Conservation (phyloP, 2,797 vertebrate genomes). For the Gymnodraco acuticeps region DNA sequence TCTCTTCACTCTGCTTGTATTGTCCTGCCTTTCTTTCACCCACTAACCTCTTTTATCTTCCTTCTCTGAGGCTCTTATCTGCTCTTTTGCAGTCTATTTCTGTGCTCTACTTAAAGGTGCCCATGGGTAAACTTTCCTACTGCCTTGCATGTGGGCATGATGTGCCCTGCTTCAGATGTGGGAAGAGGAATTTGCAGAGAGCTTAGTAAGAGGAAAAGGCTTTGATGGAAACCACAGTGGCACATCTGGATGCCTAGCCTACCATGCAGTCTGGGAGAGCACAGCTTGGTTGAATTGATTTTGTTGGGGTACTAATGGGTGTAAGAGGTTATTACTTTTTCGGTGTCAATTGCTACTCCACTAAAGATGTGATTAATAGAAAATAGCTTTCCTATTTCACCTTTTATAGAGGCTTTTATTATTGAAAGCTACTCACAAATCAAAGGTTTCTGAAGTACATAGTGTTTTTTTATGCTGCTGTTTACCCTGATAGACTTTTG, state of each 20-base stretch:
- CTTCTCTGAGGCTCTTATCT: conserved; percentile 49
- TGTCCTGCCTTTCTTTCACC: conserved; percentile 1
- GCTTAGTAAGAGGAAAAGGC: conserved; percentile 4
- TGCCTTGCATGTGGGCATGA: not conserved
- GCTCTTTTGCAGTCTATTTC: conserved; percentile 31
- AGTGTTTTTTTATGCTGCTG: not conserved
- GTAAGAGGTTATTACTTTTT: conserved; percentile 3
- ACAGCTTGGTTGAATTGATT: not conserved
- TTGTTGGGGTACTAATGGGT: conserved; percentile 7
- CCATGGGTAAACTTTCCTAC: conserved; percentile 1
- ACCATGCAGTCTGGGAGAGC: conserved; percentile 9
- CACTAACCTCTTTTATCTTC: conserved; percentile 25
- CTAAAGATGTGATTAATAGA: conserved; percentile 12
- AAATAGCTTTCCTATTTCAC: not conserved
- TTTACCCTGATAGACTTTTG: not conserved
- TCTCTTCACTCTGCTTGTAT: not conserved
- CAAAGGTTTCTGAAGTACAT: not conserved
- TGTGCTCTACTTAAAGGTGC: conserved; percentile 17
- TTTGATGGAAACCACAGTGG: conserved; percentile 24
- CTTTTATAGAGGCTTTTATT: conserved; percentile 1
- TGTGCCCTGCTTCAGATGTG: conserved; percentile 18
- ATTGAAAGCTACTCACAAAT: not conserved
- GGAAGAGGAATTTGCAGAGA: conserved; percentile 5
- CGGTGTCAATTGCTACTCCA: not conserved
- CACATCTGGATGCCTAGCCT: conserved; percentile 22